Evolutionary conservation across 92 coral and sea anemone genomes (phyloP), one percentile per base, ranked within the genome.

Genomic region (Montipora capitata): DNA sequence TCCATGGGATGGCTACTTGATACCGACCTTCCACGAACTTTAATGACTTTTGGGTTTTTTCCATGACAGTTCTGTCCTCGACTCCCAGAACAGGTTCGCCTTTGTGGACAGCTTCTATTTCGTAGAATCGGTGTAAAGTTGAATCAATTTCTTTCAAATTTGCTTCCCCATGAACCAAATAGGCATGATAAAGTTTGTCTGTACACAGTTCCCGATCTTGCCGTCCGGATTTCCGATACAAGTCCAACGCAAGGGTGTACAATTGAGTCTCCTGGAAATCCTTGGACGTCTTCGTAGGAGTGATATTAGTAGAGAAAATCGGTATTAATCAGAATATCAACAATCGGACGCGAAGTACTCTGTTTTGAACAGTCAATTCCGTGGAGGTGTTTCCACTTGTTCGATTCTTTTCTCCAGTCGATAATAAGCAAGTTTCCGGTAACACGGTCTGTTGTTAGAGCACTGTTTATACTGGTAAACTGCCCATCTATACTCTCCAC

Each of bases 241-340:
- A 27, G 35, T 27, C 0, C 35, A 27, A 27, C 35, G 92, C 15
- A 90, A 58, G 3, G 90, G 94, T 1, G 94, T 87, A 2, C 82
- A 65, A 90, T 66, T n/a, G 92, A 90, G 65, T 93, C 87, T 39
- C 91, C 89, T 43, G 89, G 87, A 11, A 61, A 40, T 5, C 94
- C 93, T 68, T 78, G 65, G 15, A 86, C 38, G 69, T 93, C 94
- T 64, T 79, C 12, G 49, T 76, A 3, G 3, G 96, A 89, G 68
- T 85, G 86, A 56, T 85, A 91, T 2, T 89, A 85, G 2, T 89
- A 89, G 0, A 89, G 89, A 38, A 81, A 43, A 68, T 93, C 91
- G 68, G 89, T 56, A 2, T 91, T 89, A 16, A 93, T 89, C 2
- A 92, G 91, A 8, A 93, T 57, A 51, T 93, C 96, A 4, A 93